Base-by-base conservation (phyloP, 2,113 vertebrate genomes). In the Saguinus imperator region DNA sequence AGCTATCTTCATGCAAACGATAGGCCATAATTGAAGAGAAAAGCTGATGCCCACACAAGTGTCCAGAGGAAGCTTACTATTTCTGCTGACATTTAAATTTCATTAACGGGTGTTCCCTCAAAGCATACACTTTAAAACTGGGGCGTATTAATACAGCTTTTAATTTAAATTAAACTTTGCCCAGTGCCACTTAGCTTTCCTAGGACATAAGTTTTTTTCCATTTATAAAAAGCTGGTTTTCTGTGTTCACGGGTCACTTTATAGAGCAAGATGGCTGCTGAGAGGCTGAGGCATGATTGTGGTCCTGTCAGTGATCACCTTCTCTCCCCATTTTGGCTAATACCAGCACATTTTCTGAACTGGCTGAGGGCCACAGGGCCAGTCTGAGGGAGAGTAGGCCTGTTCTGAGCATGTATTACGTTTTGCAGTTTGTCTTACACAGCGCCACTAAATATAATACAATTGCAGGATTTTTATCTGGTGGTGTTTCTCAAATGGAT, bases 341-440 rank as follows among this genome's bases (percentile, higher is more conserved):
- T 75, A 82, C 37, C 68, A 76, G 37, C 90, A 68, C 11, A 45
- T 86, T 52, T 93, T 95, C 89, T 95, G 43, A 89, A 58, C 76
- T 95, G 48, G 45, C 83, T 14, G 5, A 77, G 32, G 79, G 37
- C 58, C 64, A 93, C 94, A 89, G 86, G 37, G 35, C 84, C 37
- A n/a, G 76, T 80, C 37, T 88, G 48, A 91, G 79, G 88, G 93
- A 97, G 91, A 95, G 55, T 97, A 84, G 64, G 91, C 87, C 66
- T 40, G 89, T 96, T 97, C 93, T 89, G 88, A 98, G 94, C 35
- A 0, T 84, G 87, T 92, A 96, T 98, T 98, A 91, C 98, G 95
- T 95, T 98, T 98, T 96, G 96, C 97, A 98, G 84, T 92, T 92
- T 92, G 94, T 97, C 97, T 98, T 98, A 91, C 68, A 98, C 96